phyloP scores from a whole-genome alignment of 2,888 invertebrate species.

The Clanis bilineata region DNA sequence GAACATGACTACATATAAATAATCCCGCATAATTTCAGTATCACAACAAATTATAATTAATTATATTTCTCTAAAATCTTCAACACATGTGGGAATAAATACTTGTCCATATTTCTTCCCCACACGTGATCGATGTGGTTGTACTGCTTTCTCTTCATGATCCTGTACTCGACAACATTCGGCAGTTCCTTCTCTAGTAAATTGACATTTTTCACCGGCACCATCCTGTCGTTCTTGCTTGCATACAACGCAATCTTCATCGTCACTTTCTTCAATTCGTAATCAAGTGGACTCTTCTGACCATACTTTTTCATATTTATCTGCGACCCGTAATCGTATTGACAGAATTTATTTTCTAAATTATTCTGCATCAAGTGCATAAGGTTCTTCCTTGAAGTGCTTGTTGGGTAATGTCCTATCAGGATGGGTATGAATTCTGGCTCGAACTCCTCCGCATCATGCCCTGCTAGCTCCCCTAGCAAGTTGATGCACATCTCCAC shows the following conservation, averaged over 20 bases:
- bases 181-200: background rate
- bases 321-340: background rate
- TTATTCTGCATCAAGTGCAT: background rate
- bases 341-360: background rate
- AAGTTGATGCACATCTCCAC: background rate
- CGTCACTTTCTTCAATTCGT: conserved; percentile 15
- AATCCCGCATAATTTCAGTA: background rate
- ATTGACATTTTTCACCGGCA: background rate
- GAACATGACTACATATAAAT: background rate
- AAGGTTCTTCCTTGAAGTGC: background rate
- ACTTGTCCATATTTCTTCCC: conserved; percentile 11
- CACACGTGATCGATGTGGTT: conserved; percentile 16
- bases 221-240: conserved; percentile 5
- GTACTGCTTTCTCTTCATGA: conserved; percentile 4
- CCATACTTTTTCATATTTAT: conserved; percentile 6
- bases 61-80: background rate
- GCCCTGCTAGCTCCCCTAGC: conserved; percentile 2
- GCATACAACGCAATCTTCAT: conserved; percentile 13
- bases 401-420: conserved; percentile 11
- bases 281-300: conserved; percentile 4
- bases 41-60: background rate
- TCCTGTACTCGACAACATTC: conserved; percentile 8
- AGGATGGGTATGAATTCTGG: background rate
- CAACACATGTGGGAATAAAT: conserved; percentile 5
- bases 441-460: conserved; percentile 2